Evolutionary conservation across 2,888 invertebrate genomes (phyloP).

Genomic region (Cataglyphis rosenhaueri): DNA sequence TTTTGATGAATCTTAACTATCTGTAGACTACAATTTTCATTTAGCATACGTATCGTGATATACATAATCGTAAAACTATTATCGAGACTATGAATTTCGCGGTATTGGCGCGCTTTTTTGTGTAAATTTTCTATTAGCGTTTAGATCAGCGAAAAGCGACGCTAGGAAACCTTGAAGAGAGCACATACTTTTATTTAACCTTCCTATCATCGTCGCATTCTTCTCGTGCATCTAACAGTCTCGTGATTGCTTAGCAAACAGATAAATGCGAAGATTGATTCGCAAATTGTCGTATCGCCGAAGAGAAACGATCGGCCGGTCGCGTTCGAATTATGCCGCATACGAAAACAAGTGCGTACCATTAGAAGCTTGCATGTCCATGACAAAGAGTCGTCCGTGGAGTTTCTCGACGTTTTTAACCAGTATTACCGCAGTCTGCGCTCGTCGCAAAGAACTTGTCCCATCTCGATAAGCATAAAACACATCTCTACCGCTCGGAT

Average conservation of each 20-base stretch:
- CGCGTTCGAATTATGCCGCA: constrained; percentile 56
- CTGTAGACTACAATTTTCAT: background rate
- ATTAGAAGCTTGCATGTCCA: constrained; percentile 86
- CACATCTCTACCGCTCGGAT: constrained; percentile 69
- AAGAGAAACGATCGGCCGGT: background rate
- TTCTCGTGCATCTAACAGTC: background rate
- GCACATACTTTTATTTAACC: constrained; percentile 67
- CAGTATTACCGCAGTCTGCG: constrained; percentile 80
- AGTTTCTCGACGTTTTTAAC: constrained; percentile 73
- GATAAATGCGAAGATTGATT: background rate
- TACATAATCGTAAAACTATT: background rate
- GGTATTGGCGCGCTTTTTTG: background rate
- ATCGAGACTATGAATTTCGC: background rate
- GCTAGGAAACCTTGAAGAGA: constrained; percentile 56
- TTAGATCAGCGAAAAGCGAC: constrained; percentile 62
- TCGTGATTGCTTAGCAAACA: background rate
- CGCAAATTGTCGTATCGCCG: background rate
- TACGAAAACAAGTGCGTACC: constrained; percentile 81
- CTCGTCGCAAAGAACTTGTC: constrained; percentile 72
- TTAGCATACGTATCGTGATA: background rate
- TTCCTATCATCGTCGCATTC: constrained; percentile 24
- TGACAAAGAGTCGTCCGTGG: constrained; percentile 81
- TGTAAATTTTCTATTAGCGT: constrained; percentile 45
- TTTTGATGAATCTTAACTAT: background rate
- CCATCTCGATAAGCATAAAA: constrained; percentile 69